Evolutionary conservation across 1,140 invertebrate genomes (phyloP), one percentile per base, ranked within the genome.

Genomic region (Pseudomyrmex dendroicus): DNA sequence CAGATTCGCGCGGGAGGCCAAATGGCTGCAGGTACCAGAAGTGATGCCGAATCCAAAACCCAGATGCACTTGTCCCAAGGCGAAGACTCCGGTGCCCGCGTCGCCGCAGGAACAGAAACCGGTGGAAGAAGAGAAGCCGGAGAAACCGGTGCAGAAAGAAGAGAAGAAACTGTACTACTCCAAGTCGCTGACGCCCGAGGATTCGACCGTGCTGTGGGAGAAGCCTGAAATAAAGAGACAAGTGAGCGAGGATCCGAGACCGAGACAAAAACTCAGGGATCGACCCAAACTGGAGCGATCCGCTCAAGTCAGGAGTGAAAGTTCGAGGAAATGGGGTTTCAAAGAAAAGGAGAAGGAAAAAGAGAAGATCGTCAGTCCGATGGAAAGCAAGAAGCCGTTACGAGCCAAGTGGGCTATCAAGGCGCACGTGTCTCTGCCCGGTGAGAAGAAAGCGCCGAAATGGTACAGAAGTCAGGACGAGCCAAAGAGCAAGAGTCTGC

Each of bases 31-130:
- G 66, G 93, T 94, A 1, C 94, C 93, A 4, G 94, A 94, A 22
- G 91, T 92, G 1, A 76, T 92, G 78, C 92, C 89, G 4, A 94
- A 94, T 82, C 92, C 93, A 2, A 93, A 93, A 13, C 91, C 92
- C 0, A 90, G 92, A 5, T 94, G 94, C 80, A 94, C 91, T 0
- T 94, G 94, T 78, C 92, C 93, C 0, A 93, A 93, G n/a, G 85
- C 83, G 1, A 91, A 86, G 73, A 85, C 78, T 0, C 50, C 88
- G n/a, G 20, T 85, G 0, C 86, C 86, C 1, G 90, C 92, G 22
- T 90, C 92, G 15, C 68, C 89, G 0, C 13, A 52, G 78, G 67
- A 74, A 15, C 17, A 59, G 7, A 63, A 54, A 2, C 5, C 63
- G 22, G 25, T 44, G 54, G 50, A 57, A 17, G 15, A 1, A 9